Evolutionary conservation across 2,797 vertebrate species (phyloP), one percentile per base, ranked within the genome.

Genomic region (Sebastes ruberrimus): DNA sequence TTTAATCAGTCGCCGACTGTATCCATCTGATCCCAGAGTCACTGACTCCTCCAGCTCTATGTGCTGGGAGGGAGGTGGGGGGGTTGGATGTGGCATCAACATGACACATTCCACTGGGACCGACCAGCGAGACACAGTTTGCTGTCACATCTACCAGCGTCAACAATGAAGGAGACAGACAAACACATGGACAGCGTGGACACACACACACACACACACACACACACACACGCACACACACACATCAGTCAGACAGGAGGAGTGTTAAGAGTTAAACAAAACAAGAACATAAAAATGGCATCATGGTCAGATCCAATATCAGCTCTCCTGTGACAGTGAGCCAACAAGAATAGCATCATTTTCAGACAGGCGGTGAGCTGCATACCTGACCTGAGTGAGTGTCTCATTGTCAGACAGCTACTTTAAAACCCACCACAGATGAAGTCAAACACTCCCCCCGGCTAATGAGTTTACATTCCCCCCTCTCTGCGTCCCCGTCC

Each of bases 391-490:
- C 64, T 72, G 60, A 63, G 65, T 7, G 35, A 77, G 42, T 11
- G 13, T 38, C 77, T 35, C 32, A 14, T 16, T 77, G 62, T 82
- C 73, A 67, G 60, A 27, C 52, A 57, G 69, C 74, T 60, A 63
- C 71, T 86, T 78, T 75, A 56, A 78, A 84, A 56, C 70, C 28
- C 4, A 1, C 57, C 55, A 66, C 49, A 71, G 81, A 80, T 87
- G 33, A 89, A 89, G 93, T 91, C 88, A 90, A 92, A 42, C 89
- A 90, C 87, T 88, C 75, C 74, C 81, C 55, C 66, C 1, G 20
- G 80, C 73, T 93, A 90, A 94, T 92, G 88, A 87, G 89, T 89
- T 90, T 83, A 89, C 87, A 87, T 91, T 90, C 74, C 81, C 74
- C 57, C 38, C 64, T 35, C 67, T 74, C 33, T 62, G 52, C 20